A percentile compares a stretch with the other conserved stretches of the same genome.
Conservation (phyloP, 2,888 invertebrate genomes). For the Nymphalis c-album region DNA sequence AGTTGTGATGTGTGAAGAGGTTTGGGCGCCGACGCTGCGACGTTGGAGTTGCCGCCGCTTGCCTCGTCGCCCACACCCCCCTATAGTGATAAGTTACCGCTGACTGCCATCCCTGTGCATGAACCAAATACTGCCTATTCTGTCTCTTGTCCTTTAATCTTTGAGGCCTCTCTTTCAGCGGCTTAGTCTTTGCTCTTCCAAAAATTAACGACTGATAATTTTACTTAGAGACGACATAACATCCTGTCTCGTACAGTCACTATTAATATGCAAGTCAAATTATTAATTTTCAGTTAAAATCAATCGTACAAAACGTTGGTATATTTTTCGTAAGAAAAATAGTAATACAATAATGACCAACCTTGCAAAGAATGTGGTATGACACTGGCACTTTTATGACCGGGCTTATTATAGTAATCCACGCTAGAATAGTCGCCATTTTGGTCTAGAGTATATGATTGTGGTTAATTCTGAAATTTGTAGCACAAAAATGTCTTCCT, state of each 20-base stretch:
- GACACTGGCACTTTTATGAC: slow-evolving; percentile 45
- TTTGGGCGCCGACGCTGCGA: slow-evolving; percentile 73
- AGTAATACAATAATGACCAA: slow-evolving; percentile 43
- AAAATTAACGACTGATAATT: slow-evolving; percentile 47
- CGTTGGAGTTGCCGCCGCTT: slow-evolving; percentile 70
- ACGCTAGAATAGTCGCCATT: slow-evolving; percentile 65
- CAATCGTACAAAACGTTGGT: slow-evolving; percentile 20
- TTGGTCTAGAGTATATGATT: slow-evolving; percentile 55
- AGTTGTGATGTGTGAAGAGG: slow-evolving; percentile 82
- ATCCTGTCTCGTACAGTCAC: slow-evolving; percentile 17
- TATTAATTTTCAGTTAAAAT: slow-evolving; percentile 27
- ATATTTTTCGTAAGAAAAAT: slow-evolving; percentile 17
- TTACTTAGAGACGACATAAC: slow-evolving; percentile 18
- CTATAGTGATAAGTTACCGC: slow-evolving; percentile 75
- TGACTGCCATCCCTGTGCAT: slow-evolving; percentile 74
- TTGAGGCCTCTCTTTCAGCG: slow-evolving; percentile 53
- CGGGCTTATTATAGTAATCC: slow-evolving; percentile 51
- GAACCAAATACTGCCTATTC: slow-evolving; percentile 71
- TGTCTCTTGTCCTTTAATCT: slow-evolving; percentile 56
- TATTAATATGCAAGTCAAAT: slow-evolving; percentile 18
- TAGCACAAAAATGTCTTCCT: slow-evolving; percentile 82
- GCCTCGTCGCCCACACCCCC: slow-evolving; percentile 74
- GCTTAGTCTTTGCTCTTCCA: slow-evolving; percentile 55
- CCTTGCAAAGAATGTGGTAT: slow-evolving; percentile 58
- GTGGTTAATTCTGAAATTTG: slow-evolving; percentile 60